Evolutionary conservation across 2,888 invertebrate species (phyloP), one percentile per base, ranked within the genome.

Genomic region (Eudemis profundana): DNA sequence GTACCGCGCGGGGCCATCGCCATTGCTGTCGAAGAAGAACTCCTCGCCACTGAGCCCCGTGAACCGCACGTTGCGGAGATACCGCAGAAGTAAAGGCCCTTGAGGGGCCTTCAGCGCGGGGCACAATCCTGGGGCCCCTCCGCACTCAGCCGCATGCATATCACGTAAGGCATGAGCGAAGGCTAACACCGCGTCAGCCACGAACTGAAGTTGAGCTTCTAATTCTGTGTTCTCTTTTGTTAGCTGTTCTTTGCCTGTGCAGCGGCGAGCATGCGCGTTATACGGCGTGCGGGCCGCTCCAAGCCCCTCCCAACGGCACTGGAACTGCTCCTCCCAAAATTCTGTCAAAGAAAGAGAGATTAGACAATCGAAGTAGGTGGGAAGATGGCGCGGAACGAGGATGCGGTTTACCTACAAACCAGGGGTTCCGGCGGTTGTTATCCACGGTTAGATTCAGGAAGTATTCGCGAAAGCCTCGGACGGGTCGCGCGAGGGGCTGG

Each of bases 271-370:
- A 73, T 95, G 94, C 62, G 89, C 88, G 83, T 98, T 97, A 89
- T 97, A 96, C 0, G 97, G 97, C 0, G 97, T 97, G 69, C 93
- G 93, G 0, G 96, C 94, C 68, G 97, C 95, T 76, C 96, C 96
- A 0, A 96, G 95, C 2, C 63, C 63, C n/a, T 63, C 63, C 81
- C 96, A 96, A 19, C 95, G 95, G 78, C 98, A 98, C 68, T 96
- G 94, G 83, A 98, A 98, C 78, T 98, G 97, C 77, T 97, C 96
- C 79, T 98, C 98, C 98, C 98, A 98, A 83, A 97, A 98, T 89
- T 98, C 98, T 97, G 90, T 15, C 61, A 68, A 17, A 51, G 12
- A 12, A 4, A 21, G 1, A 10, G 3, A 33, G 10, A 33, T 33
- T 8, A 33, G 33, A 33, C 12, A 2, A 8, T 33, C 10, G 33